Conservation (phyloP, 2,113 vertebrate genomes). For the Sakesphorus luctuosus region DNA sequence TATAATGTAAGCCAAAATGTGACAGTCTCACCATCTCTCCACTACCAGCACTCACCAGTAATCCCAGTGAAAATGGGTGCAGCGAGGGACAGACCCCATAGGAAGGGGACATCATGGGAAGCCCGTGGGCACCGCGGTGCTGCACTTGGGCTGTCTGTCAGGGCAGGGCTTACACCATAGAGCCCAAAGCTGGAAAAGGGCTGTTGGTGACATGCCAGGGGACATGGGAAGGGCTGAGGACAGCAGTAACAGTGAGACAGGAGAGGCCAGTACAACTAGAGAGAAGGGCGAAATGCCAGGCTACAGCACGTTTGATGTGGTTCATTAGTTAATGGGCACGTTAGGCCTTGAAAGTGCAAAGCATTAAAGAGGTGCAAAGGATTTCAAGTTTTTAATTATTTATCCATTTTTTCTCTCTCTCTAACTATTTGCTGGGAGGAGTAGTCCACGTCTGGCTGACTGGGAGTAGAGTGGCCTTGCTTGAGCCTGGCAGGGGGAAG, state of each 20-base stretch:
- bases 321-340: conserved; percentile 24
- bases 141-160: background rate
- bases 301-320: background rate
- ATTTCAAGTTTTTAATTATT: conserved; percentile 49
- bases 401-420: background rate
- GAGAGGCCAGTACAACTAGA: background rate
- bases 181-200: background rate
- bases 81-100: background rate
- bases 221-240: background rate
- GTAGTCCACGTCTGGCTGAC: background rate
- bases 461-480: background rate
- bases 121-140: background rate
- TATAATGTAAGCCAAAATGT: background rate
- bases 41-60: background rate
- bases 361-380: conserved; percentile 32
- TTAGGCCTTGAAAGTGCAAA: background rate
- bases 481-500: fast-evolving
- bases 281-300: fast-evolving
- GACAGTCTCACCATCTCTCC: background rate
- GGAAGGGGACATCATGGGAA: background rate
- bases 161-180: background rate
- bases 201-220: background rate
- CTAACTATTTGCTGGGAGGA: background rate
- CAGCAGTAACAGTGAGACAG: background rate
- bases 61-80: background rate